Evolutionary conservation across 2,113 vertebrate genomes (phyloP), one percentile per base, ranked within the genome.

Genomic region (Brienomyrus brachyistius): DNA sequence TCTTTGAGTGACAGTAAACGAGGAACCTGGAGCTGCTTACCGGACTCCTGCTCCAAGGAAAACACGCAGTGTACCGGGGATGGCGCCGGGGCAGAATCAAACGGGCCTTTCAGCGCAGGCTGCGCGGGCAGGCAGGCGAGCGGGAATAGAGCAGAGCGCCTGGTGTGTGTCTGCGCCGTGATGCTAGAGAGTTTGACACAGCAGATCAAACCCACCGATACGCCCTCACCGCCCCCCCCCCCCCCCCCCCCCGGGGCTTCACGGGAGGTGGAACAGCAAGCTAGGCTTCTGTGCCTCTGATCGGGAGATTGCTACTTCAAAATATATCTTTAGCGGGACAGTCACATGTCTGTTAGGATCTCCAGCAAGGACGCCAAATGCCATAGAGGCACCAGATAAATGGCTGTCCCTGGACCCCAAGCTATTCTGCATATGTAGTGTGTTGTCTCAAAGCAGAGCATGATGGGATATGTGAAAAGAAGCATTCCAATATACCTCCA

Each of bases 1-100:
- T n/a, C 77, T 90, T 90, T 90, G 89, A 92, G 88, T 86, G 91
- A 88, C 90, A 91, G 88, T 54, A 40, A 70, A 89, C 88, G 86
- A 88, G 88, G 90, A 91, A 88, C 77, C 87, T 90, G 90, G 82
- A 90, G 56, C 85, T 77, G 90, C 80, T 74, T 88, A 90, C 85
- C 1, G 43, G 77, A 23, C 70, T 87, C 89, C 74, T 82, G 87
- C 90, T 90, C 90, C 90, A 92, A 91, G 74, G 82, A 91, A 87
- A 91, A 92, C 90, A 92, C 21, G 23, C 47, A 21, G 90, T 52
- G 83, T 88, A 85, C 88, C 31, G 86, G 86, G 77, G 89, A 89
- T 51, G 89, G 89, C 74, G 90, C 88, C 62, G 48, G 59, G 86
- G 74, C 66, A 19, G 51, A 90, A 83, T 89, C 80, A 91, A 91